Conservation (phyloP, 2,888 invertebrate species). For the Rhaphigaster nebulosa region DNA sequence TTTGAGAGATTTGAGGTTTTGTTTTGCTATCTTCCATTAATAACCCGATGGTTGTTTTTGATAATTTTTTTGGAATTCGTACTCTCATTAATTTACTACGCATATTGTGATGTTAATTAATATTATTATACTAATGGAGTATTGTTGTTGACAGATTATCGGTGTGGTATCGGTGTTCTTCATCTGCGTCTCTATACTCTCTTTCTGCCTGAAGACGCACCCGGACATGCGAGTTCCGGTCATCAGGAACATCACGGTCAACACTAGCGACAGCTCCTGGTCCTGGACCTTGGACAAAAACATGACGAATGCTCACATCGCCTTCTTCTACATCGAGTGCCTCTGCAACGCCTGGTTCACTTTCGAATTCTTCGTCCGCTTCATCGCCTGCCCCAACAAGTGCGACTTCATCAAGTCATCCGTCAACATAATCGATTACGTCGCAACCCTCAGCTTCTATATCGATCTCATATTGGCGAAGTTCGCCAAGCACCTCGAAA, state of each 20-base stretch:
- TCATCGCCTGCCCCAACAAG: constrained; percentile 90
- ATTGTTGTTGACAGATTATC: constrained; percentile 79
- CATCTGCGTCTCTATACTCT: constrained; percentile 98
- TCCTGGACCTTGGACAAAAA: constrained; percentile 90
- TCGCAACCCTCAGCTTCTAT: constrained; percentile 98
- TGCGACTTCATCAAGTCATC: constrained; percentile 95
- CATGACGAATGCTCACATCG: constrained; percentile 95
- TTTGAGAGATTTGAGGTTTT: no score
- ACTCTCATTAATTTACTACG: no score
- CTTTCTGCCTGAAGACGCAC: constrained; percentile 99
- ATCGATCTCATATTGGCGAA: constrained; percentile 90
- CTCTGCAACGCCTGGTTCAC: constrained; percentile 99
- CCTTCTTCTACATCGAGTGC: constrained; percentile 98
- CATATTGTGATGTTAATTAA: no score
- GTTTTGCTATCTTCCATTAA: no score
- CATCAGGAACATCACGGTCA: constrained; percentile 84
- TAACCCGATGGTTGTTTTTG: no score
- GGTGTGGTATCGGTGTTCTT: constrained; percentile 99
- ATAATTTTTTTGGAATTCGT: no score
- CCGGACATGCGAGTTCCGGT: constrained; percentile 97
- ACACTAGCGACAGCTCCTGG: constrained; percentile 77
- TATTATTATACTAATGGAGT: background rate
- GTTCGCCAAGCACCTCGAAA: constrained; percentile 91
- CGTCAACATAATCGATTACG: constrained; percentile 99
- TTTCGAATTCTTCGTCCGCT: constrained; percentile 92